These are phyloP conservation scores for Harpalus rubripes DNA, from an alignment of 2,888 invertebrate species.

Conservation along the genomic window DNA sequence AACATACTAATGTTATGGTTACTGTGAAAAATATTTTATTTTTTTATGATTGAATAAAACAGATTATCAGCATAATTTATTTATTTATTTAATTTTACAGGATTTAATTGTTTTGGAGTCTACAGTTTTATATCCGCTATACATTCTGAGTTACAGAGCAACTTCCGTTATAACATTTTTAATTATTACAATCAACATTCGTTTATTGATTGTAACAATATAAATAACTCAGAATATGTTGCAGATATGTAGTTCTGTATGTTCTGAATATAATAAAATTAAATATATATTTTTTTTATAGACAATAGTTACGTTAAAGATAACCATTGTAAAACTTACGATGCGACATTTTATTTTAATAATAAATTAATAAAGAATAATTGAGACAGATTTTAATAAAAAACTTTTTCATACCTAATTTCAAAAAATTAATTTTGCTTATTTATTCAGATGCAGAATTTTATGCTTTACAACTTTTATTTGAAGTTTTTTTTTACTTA, in stretches of 20 bases:
- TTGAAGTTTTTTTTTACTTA: too few relatives aligned
- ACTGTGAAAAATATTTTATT: slow-evolving; percentile 6
- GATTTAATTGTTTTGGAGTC: not conserved
- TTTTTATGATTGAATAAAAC: slow-evolving; percentile 2
- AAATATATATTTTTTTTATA: too few relatives aligned
- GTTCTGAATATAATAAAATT: too few relatives aligned
- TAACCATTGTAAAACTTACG: too few relatives aligned
- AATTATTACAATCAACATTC: not conserved
- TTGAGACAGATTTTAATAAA: too few relatives aligned
- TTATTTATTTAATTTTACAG: not conserved
- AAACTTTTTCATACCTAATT: too few relatives aligned
- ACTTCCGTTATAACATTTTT: slow-evolving; percentile 25
- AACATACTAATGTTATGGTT: not conserved
- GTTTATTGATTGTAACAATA: not conserved
- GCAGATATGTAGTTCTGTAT: not conserved
- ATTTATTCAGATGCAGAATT: too few relatives aligned
- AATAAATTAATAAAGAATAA: too few relatives aligned
- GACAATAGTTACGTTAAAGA: not conserved
- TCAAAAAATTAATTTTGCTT: too few relatives aligned
- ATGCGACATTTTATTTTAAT: too few relatives aligned
- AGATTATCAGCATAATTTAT: not conserved
- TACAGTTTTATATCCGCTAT: not conserved
- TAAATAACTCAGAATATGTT: not conserved
- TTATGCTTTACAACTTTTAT: too few relatives aligned
- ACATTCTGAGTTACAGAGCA: slow-evolving; percentile 26